phyloP scores from a whole-genome alignment of 2,888 invertebrate genomes.

The Rhagophthalmus giganteus region DNA sequence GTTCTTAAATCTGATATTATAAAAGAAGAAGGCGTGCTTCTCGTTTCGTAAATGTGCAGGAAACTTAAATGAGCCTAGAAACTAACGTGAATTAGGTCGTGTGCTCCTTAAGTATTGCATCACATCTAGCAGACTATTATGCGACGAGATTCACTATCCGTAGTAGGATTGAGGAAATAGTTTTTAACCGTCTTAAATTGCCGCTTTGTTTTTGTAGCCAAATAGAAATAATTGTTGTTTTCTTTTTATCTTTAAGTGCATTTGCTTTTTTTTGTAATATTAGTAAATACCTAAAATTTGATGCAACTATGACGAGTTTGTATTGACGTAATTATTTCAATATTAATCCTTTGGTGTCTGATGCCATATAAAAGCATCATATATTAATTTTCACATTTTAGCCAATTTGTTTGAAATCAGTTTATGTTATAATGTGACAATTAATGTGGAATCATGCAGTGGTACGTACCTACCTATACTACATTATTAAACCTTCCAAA shows the following conservation, averaged over 20 bases:
- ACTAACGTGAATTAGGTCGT: conserved; percentile 55
- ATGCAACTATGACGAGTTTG: not conserved
- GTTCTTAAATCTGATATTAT: conserved; percentile 5
- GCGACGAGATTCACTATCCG: conserved; percentile 48
- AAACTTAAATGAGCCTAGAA: conserved; percentile 49
- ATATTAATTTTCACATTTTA: too few species aligned
- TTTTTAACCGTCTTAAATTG: conserved; percentile 22
- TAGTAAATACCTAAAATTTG: not conserved
- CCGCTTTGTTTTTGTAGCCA: conserved; percentile 21
- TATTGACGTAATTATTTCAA: too few species aligned
- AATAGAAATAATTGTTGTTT: conserved; percentile 6
- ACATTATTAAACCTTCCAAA: too few species aligned
- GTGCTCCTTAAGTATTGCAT: conserved; percentile 54
- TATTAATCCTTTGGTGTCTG: too few species aligned
- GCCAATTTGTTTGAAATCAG: too few species aligned
- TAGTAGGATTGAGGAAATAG: conserved; percentile 39
- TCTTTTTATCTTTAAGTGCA: not conserved
- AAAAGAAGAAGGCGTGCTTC: conserved; percentile 12
- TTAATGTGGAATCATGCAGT: too few species aligned
- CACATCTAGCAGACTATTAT: conserved; percentile 50
- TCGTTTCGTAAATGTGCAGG: conserved; percentile 12
- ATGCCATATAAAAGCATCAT: too few species aligned
- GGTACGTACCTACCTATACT: too few species aligned
- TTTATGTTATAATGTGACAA: too few species aligned
- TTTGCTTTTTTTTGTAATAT: not conserved